phyloP scores from a whole-genome alignment of 2,888 invertebrate species.

The Ischnus inquisitorius region DNA sequence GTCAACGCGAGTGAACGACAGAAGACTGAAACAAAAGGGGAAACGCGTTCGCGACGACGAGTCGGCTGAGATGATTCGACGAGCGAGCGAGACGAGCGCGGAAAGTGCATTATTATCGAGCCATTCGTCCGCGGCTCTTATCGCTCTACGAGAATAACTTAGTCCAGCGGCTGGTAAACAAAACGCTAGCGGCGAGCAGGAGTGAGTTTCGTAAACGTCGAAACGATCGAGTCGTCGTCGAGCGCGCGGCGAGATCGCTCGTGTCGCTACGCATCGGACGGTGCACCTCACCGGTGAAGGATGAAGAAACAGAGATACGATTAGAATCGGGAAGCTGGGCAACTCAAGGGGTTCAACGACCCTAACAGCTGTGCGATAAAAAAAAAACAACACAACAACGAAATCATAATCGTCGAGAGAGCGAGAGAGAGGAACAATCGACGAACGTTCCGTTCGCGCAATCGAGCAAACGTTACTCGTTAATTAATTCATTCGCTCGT shows the following conservation, averaged over 20 bases:
- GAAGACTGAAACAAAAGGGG: neutral
- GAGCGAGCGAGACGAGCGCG: constrained; percentile 50
- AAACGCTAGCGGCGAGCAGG: constrained; percentile 16
- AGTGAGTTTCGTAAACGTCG: neutral
- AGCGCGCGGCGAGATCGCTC: neutral
- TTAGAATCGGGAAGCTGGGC: too few relatives aligned
- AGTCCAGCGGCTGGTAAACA: constrained; percentile 53
- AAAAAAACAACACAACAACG: neutral
- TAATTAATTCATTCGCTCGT: constrained; percentile 19
- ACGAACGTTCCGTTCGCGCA: neutral
- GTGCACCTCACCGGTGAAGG: too few relatives aligned
- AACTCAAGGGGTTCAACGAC: neutral
- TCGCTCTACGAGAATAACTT: constrained; percentile 73
- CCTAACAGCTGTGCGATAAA: constrained; percentile 1
- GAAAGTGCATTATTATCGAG: constrained; percentile 63
- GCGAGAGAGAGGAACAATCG: neutral
- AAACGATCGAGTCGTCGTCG: neutral
- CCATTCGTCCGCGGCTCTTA: constrained; percentile 78
- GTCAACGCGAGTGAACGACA: neutral
- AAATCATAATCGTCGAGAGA: constrained; percentile 4
- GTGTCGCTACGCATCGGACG: too few relatives aligned
- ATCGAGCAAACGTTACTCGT: neutral
- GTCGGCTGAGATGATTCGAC: constrained; percentile 59
- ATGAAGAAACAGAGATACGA: neutral
- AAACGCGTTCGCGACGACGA: neutral